These are phyloP conservation scores for Paraescarpia echinospica DNA, from an alignment of 1,140 invertebrate species.

Conservation along the genomic window DNA sequence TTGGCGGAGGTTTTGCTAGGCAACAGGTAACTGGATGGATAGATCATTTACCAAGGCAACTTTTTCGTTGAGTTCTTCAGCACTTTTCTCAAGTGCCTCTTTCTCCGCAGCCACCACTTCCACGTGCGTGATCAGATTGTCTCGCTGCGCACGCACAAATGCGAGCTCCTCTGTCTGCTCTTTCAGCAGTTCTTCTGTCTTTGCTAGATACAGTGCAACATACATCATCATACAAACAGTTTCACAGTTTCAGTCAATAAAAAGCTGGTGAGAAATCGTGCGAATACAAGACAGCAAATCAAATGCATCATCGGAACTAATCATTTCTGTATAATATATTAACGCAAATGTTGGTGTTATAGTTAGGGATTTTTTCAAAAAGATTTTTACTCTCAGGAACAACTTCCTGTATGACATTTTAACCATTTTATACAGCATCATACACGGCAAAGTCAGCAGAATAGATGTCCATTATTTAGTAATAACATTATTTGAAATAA, in stretches of 20 bases:
- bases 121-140: slow-evolving; percentile 29
- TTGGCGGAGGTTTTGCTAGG: too few species aligned
- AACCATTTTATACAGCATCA: background rate
- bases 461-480: background rate
- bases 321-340: too few species aligned
- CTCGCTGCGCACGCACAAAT: slow-evolving; percentile 27
- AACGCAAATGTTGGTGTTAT: too few species aligned
- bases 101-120: slow-evolving; percentile 33
- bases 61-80: slow-evolving; percentile 39
- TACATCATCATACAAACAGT: background rate
- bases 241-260: too few species aligned
- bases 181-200: slow-evolving; percentile 39
- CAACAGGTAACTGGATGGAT: too few species aligned
- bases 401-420: too few species aligned
- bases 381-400: too few species aligned
- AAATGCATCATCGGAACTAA: too few species aligned
- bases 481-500: too few species aligned
- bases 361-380: too few species aligned
- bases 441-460: background rate
- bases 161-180: slow-evolving; percentile 58
- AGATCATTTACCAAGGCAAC: slow-evolving; percentile 40
- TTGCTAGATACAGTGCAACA: background rate
- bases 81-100: slow-evolving; percentile 41
- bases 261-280: too few species aligned
- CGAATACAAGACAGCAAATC: too few species aligned